phyloP scores from a whole-genome alignment of 2,797 vertebrate genomes.

The Sebastes variabilis region DNA sequence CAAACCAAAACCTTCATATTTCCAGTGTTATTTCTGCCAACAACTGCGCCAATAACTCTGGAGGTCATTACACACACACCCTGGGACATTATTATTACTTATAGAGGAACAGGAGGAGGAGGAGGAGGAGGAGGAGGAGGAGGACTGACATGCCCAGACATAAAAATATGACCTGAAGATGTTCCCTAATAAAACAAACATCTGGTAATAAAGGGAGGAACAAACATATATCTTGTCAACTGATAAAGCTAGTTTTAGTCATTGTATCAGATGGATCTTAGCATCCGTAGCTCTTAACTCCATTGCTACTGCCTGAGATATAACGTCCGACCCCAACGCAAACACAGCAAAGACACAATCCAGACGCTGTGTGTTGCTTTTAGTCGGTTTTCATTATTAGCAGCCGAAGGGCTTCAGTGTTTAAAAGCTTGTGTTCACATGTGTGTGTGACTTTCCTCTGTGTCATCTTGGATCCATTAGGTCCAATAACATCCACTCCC shows the following conservation, averaged over 20 bases:
- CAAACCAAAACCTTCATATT: background rate
- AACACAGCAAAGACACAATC: background rate
- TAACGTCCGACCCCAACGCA: background rate
- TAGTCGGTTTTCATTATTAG: conserved; percentile 27
- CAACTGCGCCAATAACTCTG: background rate
- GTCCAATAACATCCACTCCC: conserved; percentile 73
- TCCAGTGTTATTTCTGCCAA: background rate
- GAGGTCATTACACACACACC: background rate
- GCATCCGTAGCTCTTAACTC: background rate
- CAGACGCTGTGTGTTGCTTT: conserved; percentile 17
- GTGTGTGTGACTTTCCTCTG: background rate
- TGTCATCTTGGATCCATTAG: conserved; percentile 67
- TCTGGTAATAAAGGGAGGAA: background rate
- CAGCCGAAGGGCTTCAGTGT: conserved; percentile 11
- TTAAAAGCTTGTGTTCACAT: background rate
- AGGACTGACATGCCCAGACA: conserved; percentile 4
- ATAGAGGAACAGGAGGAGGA: background rate
- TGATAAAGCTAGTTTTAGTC: background rate
- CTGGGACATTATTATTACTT: background rate
- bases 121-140: background rate
- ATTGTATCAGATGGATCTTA: background rate
- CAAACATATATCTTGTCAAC: background rate
- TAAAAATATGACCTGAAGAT: background rate
- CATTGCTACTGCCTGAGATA: background rate
- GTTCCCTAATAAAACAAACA: background rate